Conservation (phyloP, 2,888 invertebrate species). For the Melolontha melolontha region DNA sequence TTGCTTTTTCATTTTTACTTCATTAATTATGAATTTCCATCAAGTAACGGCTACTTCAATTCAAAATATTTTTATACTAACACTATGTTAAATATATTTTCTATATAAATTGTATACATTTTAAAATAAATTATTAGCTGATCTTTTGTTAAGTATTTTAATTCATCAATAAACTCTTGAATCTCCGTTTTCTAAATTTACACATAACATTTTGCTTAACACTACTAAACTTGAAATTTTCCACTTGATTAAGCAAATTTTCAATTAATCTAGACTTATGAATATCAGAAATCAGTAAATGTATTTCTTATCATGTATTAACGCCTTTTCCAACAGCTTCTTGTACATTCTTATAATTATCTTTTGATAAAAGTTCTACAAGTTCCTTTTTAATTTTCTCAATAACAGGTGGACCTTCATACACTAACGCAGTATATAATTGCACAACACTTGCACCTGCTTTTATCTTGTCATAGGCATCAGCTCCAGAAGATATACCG, state of each 20-base stretch:
- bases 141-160: too few species aligned
- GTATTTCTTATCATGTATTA: background rate
- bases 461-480: constrained; percentile 94
- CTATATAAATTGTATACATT: constrained; percentile 16
- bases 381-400: constrained; percentile 85
- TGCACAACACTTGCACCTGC: constrained; percentile 95
- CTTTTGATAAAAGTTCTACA: constrained; percentile 72
- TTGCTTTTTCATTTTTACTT: too few species aligned
- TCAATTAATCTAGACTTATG: too few species aligned
- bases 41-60: too few species aligned
- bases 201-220: too few species aligned
- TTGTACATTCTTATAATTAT: constrained; percentile 76
- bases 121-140: constrained; percentile 17
- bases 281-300: too few species aligned
- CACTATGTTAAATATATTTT: constrained; percentile 29
- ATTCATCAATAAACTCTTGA: too few species aligned
- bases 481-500: constrained; percentile 87
- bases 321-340: constrained; percentile 79
- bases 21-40: too few species aligned
- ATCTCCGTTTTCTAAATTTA: too few species aligned
- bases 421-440: constrained; percentile 89
- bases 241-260: too few species aligned
- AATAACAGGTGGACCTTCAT: constrained; percentile 87
- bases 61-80: constrained; percentile 33
- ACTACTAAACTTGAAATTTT: too few species aligned